Evolutionary conservation across 2,797 vertebrate species (phyloP), one percentile per base, ranked within the genome.

Genomic region (Amniataba percoides): DNA sequence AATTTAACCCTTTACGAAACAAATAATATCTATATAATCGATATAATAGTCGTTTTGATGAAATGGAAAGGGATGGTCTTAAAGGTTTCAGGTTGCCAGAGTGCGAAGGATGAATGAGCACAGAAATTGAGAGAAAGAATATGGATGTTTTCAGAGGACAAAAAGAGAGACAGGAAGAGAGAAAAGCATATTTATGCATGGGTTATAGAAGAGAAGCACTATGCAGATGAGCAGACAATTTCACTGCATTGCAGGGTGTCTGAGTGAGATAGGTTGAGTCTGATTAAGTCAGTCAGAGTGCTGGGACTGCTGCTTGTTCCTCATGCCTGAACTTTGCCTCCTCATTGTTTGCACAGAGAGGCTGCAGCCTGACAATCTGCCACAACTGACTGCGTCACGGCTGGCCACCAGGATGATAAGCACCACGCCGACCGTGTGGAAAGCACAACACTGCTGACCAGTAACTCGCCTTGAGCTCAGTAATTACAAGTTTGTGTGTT

Each of bases 321-420:
- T 74, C 62, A 61, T n/a, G 80, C 58, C 87, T 92, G 91, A 92
- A 94, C 94, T 93, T 93, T 94, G 93, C 81, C 91, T 93, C 82
- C 85, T 87, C 27, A 12, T 57, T 94, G 82, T 94, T 93, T 94
- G 86, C 83, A 87, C 78, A 88, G 80, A 80, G 74, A 84, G 61
- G 90, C 81, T 82, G 55, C 80, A 79, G 87, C 69, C 64, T 83
- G 77, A 79, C 69, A 72, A 76, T 63, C 71, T 78, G 79, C 72
- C 86, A 56, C 86, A 81, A 42, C 57, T 42, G 67, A 73, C 83
- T 87, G 79, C 70, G 79, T 93, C 89, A 88, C n/a, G 39, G 63
- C 62, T 45, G 52, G 77, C 72, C 78, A 70, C 48, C 63, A 2
- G 70, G 71, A 79, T 21, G 63, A 88, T 85, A 77, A 77, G 65